Evolutionary conservation across 2,113 vertebrate species (phyloP), one percentile per base, ranked within the genome.

Genomic region (Caretta caretta): DNA sequence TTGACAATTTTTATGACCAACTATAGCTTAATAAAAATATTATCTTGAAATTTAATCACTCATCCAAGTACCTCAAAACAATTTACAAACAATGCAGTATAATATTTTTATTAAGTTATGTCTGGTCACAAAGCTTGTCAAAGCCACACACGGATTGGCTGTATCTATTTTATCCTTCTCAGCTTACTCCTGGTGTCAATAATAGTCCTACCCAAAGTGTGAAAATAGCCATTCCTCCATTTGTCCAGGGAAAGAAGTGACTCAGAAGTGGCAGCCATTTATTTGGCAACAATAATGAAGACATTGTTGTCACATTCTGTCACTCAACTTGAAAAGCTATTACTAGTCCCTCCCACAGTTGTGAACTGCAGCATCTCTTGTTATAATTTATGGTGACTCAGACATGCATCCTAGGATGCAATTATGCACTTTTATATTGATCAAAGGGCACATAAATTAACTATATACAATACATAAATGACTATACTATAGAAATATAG

Each of bases 401-500:
- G 72, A 75, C 38, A 46, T 46, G 9, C 29, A 69, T 76, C 87
- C 83, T 62, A 80, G 62, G 49, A 90, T 24, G 1, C n/a, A 93
- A 62, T 88, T 42, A 80, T 4, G 69, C 1, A 48, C 38, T 25
- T 89, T 94, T 83, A 88, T 38, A 87, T 85, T 92, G 84, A 31
- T 80, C 3, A 89, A 89, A 56, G 35, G 56, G 4, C 19, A 53
- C 2, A 92, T 35, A 95, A 76, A 88, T n/a, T 93, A 94, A 53
- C 90, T 76, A 94, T 78, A 78, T 31, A 59, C 1, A 14, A 49
- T 90, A 59, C 84, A 79, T 90, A 93, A 4, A 53, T 78, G 3
- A n/a, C 92, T 80, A 53, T 80, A 6, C 86, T 93, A 95, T 92
- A 69, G 95, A 96, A 97, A 94, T 92, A 95, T 75, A 95, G 89